These are phyloP conservation scores for Myioborus miniatus DNA, from an alignment of 2,797 vertebrate species.

Conservation along the genomic window DNA sequence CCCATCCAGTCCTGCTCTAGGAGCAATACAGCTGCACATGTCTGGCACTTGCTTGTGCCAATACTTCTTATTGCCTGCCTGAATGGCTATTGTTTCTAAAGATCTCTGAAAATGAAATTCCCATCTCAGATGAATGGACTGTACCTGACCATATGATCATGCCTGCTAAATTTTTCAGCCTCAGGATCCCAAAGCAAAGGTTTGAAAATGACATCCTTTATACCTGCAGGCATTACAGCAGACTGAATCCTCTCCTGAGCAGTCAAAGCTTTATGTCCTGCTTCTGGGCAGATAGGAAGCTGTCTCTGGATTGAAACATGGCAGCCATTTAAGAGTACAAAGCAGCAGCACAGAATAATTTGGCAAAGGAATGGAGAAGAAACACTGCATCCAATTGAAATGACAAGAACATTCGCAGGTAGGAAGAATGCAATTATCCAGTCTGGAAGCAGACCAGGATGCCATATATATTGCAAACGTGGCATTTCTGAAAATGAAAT, in stretches of 20 bases:
- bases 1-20: neutral
- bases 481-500: slow-evolving; percentile 30
- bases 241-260: neutral
- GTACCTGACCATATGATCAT: fast-evolving
- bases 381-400: neutral
- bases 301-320: neutral
- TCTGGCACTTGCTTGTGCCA: neutral
- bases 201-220: neutral
- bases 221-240: neutral
- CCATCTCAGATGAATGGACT: neutral
- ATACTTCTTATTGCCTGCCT: neutral
- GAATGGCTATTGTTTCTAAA: neutral
- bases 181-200: neutral
- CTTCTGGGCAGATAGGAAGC: neutral
- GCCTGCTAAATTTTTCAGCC: neutral
- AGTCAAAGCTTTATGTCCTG: neutral
- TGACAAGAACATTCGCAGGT: slow-evolving; percentile 5
- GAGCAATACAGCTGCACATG: neutral
- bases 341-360: neutral
- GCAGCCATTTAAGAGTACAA: neutral
- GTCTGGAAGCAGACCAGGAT: slow-evolving; percentile 8
- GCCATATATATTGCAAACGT: neutral
- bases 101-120: neutral
- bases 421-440: slow-evolving; percentile 35
- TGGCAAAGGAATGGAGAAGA: neutral